phyloP scores from a whole-genome alignment of 2,113 vertebrate genomes.

The Chiloscyllium plagiosum region DNA sequence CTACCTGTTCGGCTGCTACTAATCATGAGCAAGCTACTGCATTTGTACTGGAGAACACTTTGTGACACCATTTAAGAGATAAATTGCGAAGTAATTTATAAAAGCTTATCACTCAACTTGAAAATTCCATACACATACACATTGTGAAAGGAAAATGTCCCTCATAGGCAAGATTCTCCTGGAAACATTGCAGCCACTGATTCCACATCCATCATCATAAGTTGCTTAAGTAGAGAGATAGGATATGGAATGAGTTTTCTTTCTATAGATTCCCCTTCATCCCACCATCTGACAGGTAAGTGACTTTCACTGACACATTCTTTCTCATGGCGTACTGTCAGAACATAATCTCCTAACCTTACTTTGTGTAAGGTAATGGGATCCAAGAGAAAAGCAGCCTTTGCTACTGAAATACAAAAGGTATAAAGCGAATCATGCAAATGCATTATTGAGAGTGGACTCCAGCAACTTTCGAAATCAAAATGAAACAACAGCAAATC shows the following conservation, averaged over 20 bases:
- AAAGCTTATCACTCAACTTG: not conserved
- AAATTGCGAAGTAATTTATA: not conserved
- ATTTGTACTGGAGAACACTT: not conserved
- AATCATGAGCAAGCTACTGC: not conserved
- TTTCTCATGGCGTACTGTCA: not conserved
- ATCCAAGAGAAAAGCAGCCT: not conserved
- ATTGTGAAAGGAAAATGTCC: not conserved
- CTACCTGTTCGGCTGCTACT: not conserved
- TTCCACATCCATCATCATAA: conserved; percentile 28
- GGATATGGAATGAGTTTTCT: not conserved
- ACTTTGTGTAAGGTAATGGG: not conserved
- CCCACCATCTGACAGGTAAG: not conserved
- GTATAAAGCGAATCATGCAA: not conserved
- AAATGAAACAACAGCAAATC: not conserved
- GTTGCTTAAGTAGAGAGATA: not conserved
- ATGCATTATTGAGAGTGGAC: too few relatives aligned
- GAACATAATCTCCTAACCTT: not conserved
- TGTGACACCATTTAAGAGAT: not conserved
- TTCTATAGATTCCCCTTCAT: not conserved
- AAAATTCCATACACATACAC: not conserved
- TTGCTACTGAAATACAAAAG: not conserved
- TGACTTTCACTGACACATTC: conserved; percentile 17
- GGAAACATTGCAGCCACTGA: not conserved
- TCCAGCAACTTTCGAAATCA: not conserved
- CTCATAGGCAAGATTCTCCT: not conserved